phyloP scores from a whole-genome alignment of 2,113 vertebrate genomes.

The Phaetusa simplex region DNA sequence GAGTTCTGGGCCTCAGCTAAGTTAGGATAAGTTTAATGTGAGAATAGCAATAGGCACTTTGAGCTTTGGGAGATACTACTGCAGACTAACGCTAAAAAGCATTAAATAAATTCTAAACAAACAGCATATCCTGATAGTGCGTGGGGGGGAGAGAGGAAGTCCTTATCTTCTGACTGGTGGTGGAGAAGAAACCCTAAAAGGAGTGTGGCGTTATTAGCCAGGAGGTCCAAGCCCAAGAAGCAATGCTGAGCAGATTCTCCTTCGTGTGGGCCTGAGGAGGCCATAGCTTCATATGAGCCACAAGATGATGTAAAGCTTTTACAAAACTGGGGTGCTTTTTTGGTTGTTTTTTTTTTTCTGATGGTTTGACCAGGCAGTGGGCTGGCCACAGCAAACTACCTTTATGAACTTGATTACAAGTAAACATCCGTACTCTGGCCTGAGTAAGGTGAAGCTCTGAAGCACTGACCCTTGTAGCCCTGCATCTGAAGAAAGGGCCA shows the following conservation, averaged over 20 bases:
- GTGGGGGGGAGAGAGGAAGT: not conserved
- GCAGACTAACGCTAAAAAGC: not conserved
- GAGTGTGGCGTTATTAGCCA: not conserved
- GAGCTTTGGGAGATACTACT: not conserved
- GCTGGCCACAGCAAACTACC: not conserved
- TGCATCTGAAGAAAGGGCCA: not conserved
- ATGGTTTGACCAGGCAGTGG: not conserved
- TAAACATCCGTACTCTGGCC: not conserved
- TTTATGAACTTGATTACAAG: not conserved
- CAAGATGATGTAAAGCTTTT: not conserved
- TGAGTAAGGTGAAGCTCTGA: not conserved
- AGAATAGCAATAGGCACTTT: not conserved
- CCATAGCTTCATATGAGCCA: not conserved
- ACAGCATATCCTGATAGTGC: not conserved
- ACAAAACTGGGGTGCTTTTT: not conserved
- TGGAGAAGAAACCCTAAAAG: not conserved
- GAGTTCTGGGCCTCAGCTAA: not conserved
- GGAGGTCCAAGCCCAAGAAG: not conserved
- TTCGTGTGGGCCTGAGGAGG: not conserved
- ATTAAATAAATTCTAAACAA: not conserved
- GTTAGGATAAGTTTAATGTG: not conserved
- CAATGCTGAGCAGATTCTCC: not conserved
- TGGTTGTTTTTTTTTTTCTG: not conserved
- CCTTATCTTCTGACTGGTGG: not conserved
- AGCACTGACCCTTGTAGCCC: not conserved